Base-by-base conservation (phyloP, 2,797 vertebrate genomes). In the Falco biarmicus region DNA sequence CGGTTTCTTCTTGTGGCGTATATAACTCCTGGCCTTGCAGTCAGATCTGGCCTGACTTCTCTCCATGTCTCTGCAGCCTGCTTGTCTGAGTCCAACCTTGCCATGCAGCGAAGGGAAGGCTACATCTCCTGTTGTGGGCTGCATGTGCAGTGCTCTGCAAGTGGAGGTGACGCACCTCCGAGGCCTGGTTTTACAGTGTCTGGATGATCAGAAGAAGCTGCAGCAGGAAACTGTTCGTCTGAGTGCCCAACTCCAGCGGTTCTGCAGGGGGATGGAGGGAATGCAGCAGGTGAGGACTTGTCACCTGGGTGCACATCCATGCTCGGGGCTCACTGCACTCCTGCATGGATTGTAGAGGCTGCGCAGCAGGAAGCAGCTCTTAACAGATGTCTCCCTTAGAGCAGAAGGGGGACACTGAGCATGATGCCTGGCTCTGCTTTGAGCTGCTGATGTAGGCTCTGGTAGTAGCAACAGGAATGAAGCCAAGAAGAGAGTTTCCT, bases 201-300 rank as follows among this genome's bases (percentile, higher is more conserved):
- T 98, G 96, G 97, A 97, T 64, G 98, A 98, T 78, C 98, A 98
- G 87, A 97, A 98, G 96, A 97, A 96, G 77, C 94, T 98, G 65
- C 96, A 98, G 59, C 97, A 98, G 32, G 98, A 98, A 96, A 98
- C 97, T 15, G 4, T 97, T 84, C 95, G 88, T 81, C 97, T 98
- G 80, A 97, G 90, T 74, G 95, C 95, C 43, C 97, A 98, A 3
- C 98, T 99, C 94, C 97, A 98, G 87, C 95, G 31, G 79, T 96
- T 98, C 61, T 97, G 95, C 82, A 97, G 92, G 56, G 98, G 97
- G 34, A 98, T 97, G 15, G 97, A 97, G 53, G 98, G 98, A 78
- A 94, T 98, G 50, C 96, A 97, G 85, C 98, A 99, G 99, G 99
- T 99, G 65, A 97, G 96, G 60, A 56, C 59, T 80, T 28, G 0